Conservation (phyloP, 2,797 vertebrate species). For the Brotula barbata region DNA sequence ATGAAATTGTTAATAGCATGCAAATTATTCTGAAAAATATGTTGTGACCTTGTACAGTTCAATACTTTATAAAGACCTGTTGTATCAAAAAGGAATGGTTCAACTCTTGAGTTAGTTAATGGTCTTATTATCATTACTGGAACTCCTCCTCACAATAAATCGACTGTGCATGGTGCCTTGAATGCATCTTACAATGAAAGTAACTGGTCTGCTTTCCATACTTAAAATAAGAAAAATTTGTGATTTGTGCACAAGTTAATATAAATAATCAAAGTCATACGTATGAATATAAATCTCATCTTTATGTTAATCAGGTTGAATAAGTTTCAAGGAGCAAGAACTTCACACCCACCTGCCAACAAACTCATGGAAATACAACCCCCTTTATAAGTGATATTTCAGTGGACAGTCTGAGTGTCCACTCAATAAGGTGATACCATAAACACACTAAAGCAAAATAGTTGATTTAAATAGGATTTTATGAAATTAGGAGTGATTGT, state of each 20-base stretch:
- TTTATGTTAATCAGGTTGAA: neutral
- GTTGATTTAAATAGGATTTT: neutral
- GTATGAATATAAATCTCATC: neutral
- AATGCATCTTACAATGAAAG: neutral
- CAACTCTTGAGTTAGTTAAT: neutral
- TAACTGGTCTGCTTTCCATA: neutral
- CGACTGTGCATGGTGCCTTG: neutral
- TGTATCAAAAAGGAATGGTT: neutral
- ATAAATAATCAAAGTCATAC: neutral
- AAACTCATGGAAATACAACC: slow-evolving; percentile 4
- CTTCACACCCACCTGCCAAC: slow-evolving; percentile 1
- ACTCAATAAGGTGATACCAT: slow-evolving; percentile 15
- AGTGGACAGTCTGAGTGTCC: slow-evolving; percentile 12
- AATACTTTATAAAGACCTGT: neutral
- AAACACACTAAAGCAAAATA: neutral
- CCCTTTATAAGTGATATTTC: slow-evolving; percentile 17
- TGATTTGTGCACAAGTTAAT: neutral
- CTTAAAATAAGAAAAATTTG: neutral
- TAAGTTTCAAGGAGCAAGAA: neutral
- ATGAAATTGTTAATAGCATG: neutral
- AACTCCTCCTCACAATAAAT: neutral
- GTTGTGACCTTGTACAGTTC: neutral
- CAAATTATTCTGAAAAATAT: neutral
- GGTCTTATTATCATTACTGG: neutral
- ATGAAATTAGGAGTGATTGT: neutral